Evolutionary conservation across 53 echinoderm and acorn worm genomes (phyloP).

Genomic region (Arbacia lixula): DNA sequence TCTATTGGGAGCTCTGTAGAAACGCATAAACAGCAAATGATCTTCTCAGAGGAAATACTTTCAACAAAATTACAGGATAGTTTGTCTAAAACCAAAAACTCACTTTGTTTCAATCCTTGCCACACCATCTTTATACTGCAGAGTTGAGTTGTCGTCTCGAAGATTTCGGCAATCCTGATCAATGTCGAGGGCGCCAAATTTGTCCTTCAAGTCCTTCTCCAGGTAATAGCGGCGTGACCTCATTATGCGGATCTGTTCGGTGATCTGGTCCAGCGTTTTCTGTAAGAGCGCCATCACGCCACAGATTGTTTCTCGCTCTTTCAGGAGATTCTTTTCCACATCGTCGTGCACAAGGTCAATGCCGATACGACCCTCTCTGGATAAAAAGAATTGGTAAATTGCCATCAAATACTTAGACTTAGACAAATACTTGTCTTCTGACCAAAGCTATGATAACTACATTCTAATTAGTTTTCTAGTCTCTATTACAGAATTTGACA

Average conservation of each 20-base stretch:
- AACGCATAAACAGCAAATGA: too few relatives aligned
- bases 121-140: slow-evolving; percentile 70
- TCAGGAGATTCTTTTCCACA: slow-evolving; percentile 91
- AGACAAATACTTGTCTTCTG: too few relatives aligned
- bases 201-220: slow-evolving; percentile 96
- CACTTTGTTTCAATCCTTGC: slow-evolving; percentile 98
- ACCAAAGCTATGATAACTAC: too few relatives aligned
- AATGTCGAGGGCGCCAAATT: slow-evolving; percentile 85
- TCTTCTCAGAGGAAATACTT: too few relatives aligned
- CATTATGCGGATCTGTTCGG: slow-evolving; percentile 93
- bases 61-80: too few relatives aligned
- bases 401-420: too few relatives aligned
- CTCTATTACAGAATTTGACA: too few relatives aligned
- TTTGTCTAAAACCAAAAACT: too few relatives aligned
- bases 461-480: too few relatives aligned
- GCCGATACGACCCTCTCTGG: slow-evolving; percentile 84
- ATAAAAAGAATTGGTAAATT: not conserved
- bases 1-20: too few relatives aligned
- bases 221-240: slow-evolving; percentile 83
- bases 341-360: slow-evolving; percentile 98
- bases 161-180: slow-evolving; percentile 90
- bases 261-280: slow-evolving; percentile 93
- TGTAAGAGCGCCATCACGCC: slow-evolving; percentile 96
- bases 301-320: slow-evolving; percentile 81
- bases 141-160: slow-evolving; percentile 79